Evolutionary conservation across 2,113 vertebrate species (phyloP), one percentile per base, ranked within the genome.

Genomic region (Epinephelus cyanopodus): DNA sequence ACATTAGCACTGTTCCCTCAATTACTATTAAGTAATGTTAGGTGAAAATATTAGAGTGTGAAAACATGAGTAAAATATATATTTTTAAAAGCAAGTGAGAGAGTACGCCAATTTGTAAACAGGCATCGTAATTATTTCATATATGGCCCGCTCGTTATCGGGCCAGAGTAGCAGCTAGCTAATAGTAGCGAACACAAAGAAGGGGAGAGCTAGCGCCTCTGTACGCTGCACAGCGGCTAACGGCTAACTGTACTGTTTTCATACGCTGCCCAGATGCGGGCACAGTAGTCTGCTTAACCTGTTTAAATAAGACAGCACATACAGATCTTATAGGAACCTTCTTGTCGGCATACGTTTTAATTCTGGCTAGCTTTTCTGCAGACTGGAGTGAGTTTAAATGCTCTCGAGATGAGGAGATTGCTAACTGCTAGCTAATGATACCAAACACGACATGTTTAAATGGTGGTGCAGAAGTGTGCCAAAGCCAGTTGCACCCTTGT

Each of bases 111-210:
- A 72, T 90, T 88, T 91, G 90, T 93, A 91, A 91, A 89, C 90
- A 85, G 67, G 57, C 45, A 54, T 75, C 63, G 87, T 61, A 83
- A 33, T 92, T 85, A 84, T 88, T 86, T 79, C 62, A 72, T 74
- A 8, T 63, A 45, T 83, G 91, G 90, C 86, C 89, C 85, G 72
- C 79, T 91, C 83, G 56, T 56, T 81, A 52, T 78, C 77, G 81
- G 88, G 90, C 89, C 88, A 85, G n/a, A 50, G 79, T 66, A 92
- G 85, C 88, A 77, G 84, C 77, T 79, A 90, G 90, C 90, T 88
- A 80, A 64, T 64, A 56, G 58, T 80, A 87, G 90, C 85, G 73
- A 87, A 94, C 93, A 94, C 93, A 94, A 94, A 94, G 93, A 92
- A 87, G 80, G 87, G 75, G 81, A 82, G 65, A 63, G 87, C 85